A percentile compares a stretch with the other conserved stretches of the same genome.
phyloP scores from a whole-genome alignment of 2,888 invertebrate species.

The Nyleta sp. region DNA sequence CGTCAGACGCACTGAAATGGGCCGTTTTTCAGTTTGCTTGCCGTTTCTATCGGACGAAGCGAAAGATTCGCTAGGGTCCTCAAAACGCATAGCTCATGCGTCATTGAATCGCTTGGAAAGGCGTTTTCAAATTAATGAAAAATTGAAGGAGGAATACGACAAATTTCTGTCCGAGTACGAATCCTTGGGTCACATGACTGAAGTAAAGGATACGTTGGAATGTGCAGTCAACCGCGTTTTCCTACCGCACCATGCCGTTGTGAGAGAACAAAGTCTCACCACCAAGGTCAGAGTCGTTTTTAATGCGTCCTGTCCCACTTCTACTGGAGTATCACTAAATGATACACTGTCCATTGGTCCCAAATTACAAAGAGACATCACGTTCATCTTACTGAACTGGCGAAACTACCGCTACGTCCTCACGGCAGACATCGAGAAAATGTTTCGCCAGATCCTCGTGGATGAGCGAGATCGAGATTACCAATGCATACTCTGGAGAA shows the following conservation, averaged over 20 bases:
- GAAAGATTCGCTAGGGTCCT: too few species aligned
- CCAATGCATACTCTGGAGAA: conserved; percentile 3
- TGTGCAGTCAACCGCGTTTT: background rate
- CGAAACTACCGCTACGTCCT: background rate
- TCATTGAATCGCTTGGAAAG: too few species aligned
- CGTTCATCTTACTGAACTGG: background rate
- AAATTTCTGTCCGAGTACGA: conserved; percentile 1
- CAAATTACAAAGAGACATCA: background rate
- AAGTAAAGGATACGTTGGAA: background rate
- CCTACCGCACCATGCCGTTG: conserved; percentile 10
- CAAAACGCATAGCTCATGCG: too few species aligned
- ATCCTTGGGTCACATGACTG: conserved; percentile 10
- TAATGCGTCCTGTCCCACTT: background rate
- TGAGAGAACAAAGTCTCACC: background rate
- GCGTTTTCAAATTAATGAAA: background rate
- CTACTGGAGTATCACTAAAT: background rate
- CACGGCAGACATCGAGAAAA: background rate
- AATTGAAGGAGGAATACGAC: background rate
- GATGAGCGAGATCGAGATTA: background rate
- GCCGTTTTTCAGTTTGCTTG: too few species aligned
- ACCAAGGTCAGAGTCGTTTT: background rate
- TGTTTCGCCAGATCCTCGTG: background rate
- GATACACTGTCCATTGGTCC: conserved; percentile 10
- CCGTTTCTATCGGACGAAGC: too few species aligned
- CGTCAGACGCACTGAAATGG: background rate